Evolutionary conservation across 1,140 invertebrate genomes (phyloP), one percentile per base, ranked within the genome.

Genomic region (Mya arenaria): DNA sequence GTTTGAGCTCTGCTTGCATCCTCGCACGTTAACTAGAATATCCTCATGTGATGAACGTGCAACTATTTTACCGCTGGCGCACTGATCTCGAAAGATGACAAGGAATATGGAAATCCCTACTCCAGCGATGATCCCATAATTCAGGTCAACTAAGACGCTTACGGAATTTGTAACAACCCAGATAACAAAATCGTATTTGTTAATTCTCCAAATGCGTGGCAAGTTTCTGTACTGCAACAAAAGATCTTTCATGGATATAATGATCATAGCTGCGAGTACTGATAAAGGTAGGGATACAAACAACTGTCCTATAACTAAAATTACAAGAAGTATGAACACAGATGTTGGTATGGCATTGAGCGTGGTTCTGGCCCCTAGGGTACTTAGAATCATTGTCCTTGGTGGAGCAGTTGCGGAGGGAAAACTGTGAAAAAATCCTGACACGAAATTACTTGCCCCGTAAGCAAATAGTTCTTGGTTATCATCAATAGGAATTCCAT

Each of bases 341-440:
- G 91, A 85, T 6, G 93, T 91, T 6, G 93, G 55, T 34, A 94
- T 48, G 1, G 82, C 88, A 71, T 88, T 85, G 15, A 90, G 58
- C n/a, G 86, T 88, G 17, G 87, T 82, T 75, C 83, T 87, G 5
- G 86, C 58, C 23, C 83, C 87, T 28, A 85, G 58, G 8, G 83
- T 77, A 44, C 82, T 88, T 5, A 88, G 82, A 25, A 90, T 69
- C 88, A 97, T 97, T 37, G 97, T 97, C 83, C 96, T 93, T 0
- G 96, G 96, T 89, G 96, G 96, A 8, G 96, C 96, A 44, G 95
- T 97, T 1, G 97, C 98, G 5, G 89, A 91, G 8, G 94, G 93
- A 83, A 94, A 94, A 62, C 94, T 93, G 10, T 88, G 82, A 85
- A 94, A 94, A 84, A 94, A 93, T 0, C 93, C 93, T 28, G 89